These are phyloP conservation scores for Baccha elongata DNA, from an alignment of 2,888 invertebrate genomes.

Conservation along the genomic window DNA sequence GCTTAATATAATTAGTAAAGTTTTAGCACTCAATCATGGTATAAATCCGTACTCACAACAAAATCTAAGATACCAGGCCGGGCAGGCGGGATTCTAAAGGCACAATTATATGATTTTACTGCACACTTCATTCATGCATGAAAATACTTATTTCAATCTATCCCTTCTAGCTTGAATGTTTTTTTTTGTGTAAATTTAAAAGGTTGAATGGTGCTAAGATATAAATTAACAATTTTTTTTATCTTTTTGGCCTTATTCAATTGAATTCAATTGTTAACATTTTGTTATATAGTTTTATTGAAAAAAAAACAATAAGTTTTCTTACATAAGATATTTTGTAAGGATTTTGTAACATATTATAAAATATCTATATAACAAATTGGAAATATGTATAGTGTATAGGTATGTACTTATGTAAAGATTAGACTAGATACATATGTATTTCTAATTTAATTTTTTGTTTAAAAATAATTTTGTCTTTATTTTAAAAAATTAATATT, in stretches of 20 bases:
- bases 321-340: too few relatives aligned
- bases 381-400: too few relatives aligned
- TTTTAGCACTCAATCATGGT: conserved; percentile 90
- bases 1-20: conserved; percentile 91
- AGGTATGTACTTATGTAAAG: too few relatives aligned
- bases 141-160: conserved; percentile 10
- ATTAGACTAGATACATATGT: too few relatives aligned
- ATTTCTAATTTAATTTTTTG: too few relatives aligned
- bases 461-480: not conserved
- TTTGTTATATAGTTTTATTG: not conserved
- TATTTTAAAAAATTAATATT: conserved; percentile 44
- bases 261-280: not conserved
- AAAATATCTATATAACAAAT: too few relatives aligned
- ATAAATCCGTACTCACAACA: conserved; percentile 83
- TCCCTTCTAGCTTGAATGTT: conserved; percentile 11
- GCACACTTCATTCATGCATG: conserved; percentile 46
- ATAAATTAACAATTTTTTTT: not conserved
- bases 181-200: not conserved
- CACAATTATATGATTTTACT: conserved; percentile 52
- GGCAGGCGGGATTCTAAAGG: conserved; percentile 77
- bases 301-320: too few relatives aligned
- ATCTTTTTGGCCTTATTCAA: not conserved
- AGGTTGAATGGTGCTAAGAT: not conserved
- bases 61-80: conserved; percentile 78
- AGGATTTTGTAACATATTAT: too few relatives aligned